Conservation (phyloP, 2,888 invertebrate genomes). For the Bugulina stolonifera region DNA sequence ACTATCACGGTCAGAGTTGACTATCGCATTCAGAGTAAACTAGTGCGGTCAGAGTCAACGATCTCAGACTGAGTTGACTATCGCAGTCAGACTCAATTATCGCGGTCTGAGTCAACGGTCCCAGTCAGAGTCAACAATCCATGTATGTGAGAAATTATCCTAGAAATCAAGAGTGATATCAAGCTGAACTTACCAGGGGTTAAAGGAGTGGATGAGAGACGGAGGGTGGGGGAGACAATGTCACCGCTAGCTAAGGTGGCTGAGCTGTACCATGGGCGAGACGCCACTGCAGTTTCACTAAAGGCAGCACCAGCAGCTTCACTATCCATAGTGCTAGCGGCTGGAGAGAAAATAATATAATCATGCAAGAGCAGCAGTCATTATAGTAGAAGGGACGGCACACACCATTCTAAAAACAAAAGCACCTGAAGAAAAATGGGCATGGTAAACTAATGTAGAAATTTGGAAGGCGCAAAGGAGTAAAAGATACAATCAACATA, state of each 20-base stretch:
- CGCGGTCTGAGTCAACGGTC: too few relatives aligned
- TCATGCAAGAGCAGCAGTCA: not conserved
- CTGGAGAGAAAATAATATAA: not conserved
- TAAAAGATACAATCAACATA: not conserved
- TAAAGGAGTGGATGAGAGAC: not conserved
- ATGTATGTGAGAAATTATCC: too few relatives aligned
- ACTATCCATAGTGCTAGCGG: not conserved
- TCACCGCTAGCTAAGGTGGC: constrained; percentile 26
- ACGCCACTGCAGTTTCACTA: not conserved
- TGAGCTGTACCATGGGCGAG: constrained; percentile 29
- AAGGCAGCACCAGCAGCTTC: not conserved
- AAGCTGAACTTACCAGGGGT: not conserved
- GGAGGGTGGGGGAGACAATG: not conserved
- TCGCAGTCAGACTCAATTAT: too few relatives aligned
- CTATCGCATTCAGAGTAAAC: too few relatives aligned
- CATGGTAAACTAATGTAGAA: not conserved
- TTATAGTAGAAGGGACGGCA: too few relatives aligned
- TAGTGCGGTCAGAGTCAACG: too few relatives aligned
- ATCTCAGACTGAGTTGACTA: too few relatives aligned
- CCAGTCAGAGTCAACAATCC: too few relatives aligned
- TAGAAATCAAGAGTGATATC: too few relatives aligned
- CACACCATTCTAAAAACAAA: too few relatives aligned
- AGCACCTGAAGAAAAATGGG: not conserved
- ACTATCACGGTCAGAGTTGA: too few relatives aligned
- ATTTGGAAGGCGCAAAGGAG: not conserved